A percentile compares a stretch with the other conserved stretches of the same genome.
Evolutionary conservation across 2,113 vertebrate species (phyloP).

Genomic region (Austrofundulus limnaeus): DNA sequence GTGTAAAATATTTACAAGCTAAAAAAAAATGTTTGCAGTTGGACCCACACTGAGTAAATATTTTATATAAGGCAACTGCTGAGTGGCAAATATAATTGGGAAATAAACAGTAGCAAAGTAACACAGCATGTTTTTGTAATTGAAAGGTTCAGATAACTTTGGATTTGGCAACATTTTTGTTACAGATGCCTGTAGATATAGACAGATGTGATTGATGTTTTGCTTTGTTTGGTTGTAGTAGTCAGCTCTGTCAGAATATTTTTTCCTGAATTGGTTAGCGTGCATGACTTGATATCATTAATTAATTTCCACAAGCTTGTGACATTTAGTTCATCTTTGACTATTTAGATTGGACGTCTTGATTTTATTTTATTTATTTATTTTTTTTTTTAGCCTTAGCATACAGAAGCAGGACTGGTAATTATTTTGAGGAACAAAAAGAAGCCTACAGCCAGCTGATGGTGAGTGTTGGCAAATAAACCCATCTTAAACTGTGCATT

Average conservation of each 20-base stretch:
- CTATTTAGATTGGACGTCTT: background rate
- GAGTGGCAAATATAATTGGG: background rate
- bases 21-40: background rate
- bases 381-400: background rate
- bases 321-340: background rate
- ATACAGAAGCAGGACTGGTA: background rate
- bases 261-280: background rate
- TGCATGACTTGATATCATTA: background rate
- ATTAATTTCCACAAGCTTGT: background rate
- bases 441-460: background rate
- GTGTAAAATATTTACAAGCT: constrained; percentile 2
- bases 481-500: background rate
- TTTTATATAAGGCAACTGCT: background rate
- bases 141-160: background rate
- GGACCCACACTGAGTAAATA: background rate
- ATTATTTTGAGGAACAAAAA: background rate
- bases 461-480: background rate
- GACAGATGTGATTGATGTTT: background rate
- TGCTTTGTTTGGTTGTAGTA: background rate
- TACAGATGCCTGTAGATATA: background rate
- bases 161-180: background rate
- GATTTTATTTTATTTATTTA: background rate
- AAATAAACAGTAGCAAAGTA: background rate
- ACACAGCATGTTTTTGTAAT: background rate
- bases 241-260: background rate